Base-by-base conservation (phyloP, 2,797 vertebrate genomes). In the Spheniscus humboldti region DNA sequence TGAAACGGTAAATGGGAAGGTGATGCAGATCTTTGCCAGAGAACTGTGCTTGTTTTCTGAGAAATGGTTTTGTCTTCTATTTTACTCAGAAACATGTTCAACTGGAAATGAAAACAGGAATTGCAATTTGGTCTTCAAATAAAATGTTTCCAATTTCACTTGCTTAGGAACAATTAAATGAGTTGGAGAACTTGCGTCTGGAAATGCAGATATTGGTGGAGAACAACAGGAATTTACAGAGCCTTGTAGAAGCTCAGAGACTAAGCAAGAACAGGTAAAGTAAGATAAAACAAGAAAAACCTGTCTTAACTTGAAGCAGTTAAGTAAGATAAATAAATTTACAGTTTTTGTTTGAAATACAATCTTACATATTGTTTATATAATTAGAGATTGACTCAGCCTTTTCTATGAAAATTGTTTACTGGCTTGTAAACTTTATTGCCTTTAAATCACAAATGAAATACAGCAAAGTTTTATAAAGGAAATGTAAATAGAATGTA, bases 181-280 rank as follows among this genome's bases (percentile, higher is more conserved):
- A 99, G 93, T 97, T 99, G 95, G 99, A 99, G 91, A 98, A 98
- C 53, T 95, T 98, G 28, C 98, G 94, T 50, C 78, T 98, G 90
- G 99, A 99, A 95, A 99, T 99, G 91, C 98, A 99, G 95, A 66
- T 91, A 53, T 93, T 99, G 84, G 95, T 98, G 83, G 99, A 99
- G 64, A 97, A 98, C 81, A 99, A 99, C 97, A 99, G 98, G 96
- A 98, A 93, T 35, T 97, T 99, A 78, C 98, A 99, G 91, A 97
- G 85, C 57, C 91, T 98, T 86, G 97, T 97, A 62, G 94, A 96
- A 83, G 33, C 93, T 27, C 97, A 96, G 75, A 98, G 94, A 57
- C 71, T 96, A 33, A 97, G 77, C 62, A 97, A 96, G 39, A 91
- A 13, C 71, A 93, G 98, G 98, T 98, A 95, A 96, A 96, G 48